Base-by-base conservation (phyloP, 1,140 invertebrate genomes). In the Penaeus vannamei region DNA sequence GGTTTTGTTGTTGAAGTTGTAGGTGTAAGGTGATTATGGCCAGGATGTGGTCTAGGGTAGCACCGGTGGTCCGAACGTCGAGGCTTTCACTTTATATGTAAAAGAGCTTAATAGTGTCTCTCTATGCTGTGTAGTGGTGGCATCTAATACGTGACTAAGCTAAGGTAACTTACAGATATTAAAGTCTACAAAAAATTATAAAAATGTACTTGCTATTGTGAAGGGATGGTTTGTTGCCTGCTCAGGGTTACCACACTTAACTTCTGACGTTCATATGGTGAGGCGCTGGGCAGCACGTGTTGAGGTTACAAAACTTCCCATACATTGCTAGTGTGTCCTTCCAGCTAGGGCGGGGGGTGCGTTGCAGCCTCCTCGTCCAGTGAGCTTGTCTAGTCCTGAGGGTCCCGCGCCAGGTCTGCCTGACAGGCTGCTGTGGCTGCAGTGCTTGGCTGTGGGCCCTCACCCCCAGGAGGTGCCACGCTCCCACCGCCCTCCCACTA, bases 51-150 rank as follows among this genome's bases (percentile, higher is more conserved):
- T 85, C 64, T 72, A 66, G 83, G 64, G 83, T 85, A 85, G 83
- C 83, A 85, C 83, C 83, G 83, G 83, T 85, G 83, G 83, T 85
- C 83, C 83, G 83, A 69, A 85, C 42, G 53, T 86, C 53, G 81
- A 83, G 69, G 81, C 81, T 89, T 89, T 77, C 81, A 77, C 32
- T 77, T 84, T 81, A 72, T 64, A 81, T 76, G 62, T 90, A 84
- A 83, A 86, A 90, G 89, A 90, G 89, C 89, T 90, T 90, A 81
- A 83, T 90, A 76, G 61, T 90, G 89, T 86, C 89, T 90, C 89
- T 90, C 89, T 86, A 86, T 61, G 61, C 46, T 72, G 64, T 61
- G 80, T 66, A 86, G 84, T 86, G 89, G 89, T 90, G 89, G 84
- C 85, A 86, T 90, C 89, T 66, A 72, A 83, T 69, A 85, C 76